Base-by-base conservation (phyloP, 2,113 vertebrate genomes). In the Notothenia rossii region DNA sequence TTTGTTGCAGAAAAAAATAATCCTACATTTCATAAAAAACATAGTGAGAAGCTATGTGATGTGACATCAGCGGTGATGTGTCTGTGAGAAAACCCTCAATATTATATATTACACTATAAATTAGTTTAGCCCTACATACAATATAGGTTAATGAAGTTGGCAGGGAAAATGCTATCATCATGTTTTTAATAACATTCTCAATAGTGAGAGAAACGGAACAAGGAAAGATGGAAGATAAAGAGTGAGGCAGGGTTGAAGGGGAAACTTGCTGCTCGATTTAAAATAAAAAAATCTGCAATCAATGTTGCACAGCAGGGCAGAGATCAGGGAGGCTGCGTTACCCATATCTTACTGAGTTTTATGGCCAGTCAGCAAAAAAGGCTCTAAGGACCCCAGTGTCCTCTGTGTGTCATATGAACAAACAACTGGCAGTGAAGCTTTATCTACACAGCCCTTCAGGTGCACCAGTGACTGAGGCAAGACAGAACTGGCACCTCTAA, bases 291-390 rank as follows among this genome's bases (percentile, higher is more conserved):
- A 10, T 64, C 71, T 85, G 60, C 60, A 79, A 60, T 77, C 58
- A 2, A 53, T 65, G 69, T 78, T 68, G 67, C 69, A 62, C 65
- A 69, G 71, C 15, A 40, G 84, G 70, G 49, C 74, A 88, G 67
- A 73, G 77, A 85, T 87, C 82, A 86, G 51, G 61, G 56, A 81
- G 46, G 18, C 66, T 77, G 81, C 79, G 70, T 72, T 82, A 48
- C 46, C 66, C 54, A 73, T 72, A n/a, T 63, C 55, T 61, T 72
- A 72, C 61, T 66, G 54, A 75, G 67, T 54, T 80, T 82, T 80
- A 10, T 33, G 69, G 61, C 72, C 10, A 81, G 73, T 86, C 80
- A 90, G 72, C 81, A 84, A 79, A 86, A 72, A 68, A 0, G 2
- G 63, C 29, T 67, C 68, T 71, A 65, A 56, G 72, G 56, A 60